A percentile compares a stretch with the other conserved stretches of the same genome.
These are phyloP conservation scores for Pelmatolapia mariae DNA, from an alignment of 2,113 vertebrate genomes.

Conservation along the genomic window DNA sequence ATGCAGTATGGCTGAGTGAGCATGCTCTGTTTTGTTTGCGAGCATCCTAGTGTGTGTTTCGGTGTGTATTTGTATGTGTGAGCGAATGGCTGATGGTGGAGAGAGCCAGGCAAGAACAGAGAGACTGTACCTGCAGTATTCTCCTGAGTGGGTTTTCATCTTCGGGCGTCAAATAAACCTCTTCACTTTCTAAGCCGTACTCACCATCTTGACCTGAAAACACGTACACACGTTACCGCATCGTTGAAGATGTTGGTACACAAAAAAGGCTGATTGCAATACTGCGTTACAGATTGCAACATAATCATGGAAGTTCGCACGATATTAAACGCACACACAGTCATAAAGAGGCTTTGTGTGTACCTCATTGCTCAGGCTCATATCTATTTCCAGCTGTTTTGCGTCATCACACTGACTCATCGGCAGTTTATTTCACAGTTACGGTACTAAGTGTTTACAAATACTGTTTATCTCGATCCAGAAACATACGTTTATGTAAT, in stretches of 20 bases:
- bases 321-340: background rate
- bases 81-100: background rate
- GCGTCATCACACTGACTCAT: conserved; percentile 65
- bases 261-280: conserved; percentile 10
- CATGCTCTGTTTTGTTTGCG: conserved; percentile 13
- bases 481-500: background rate
- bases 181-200: conserved; percentile 67
- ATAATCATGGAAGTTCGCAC: conserved; percentile 17
- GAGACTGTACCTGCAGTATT: conserved; percentile 73
- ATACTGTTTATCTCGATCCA: conserved; percentile 16
- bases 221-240: conserved; percentile 1
- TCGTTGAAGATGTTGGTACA: background rate
- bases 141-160: conserved; percentile 77
- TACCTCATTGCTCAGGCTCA: conserved; percentile 10
- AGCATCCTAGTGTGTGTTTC: background rate
- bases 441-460: conserved; percentile 39
- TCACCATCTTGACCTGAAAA: conserved; percentile 67
- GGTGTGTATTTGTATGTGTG: background rate
- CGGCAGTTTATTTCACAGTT: conserved; percentile 26
- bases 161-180: conserved; percentile 67
- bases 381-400: conserved; percentile 61
- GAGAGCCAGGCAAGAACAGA: background rate
- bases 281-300: conserved; percentile 16
- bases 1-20: conserved; percentile 23
- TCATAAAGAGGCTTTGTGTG: background rate